Percentiles rank a stretch among this genome's conserved stretches.
phyloP scores from a whole-genome alignment of 2,113 vertebrate genomes.

The Lynx canadensis region DNA sequence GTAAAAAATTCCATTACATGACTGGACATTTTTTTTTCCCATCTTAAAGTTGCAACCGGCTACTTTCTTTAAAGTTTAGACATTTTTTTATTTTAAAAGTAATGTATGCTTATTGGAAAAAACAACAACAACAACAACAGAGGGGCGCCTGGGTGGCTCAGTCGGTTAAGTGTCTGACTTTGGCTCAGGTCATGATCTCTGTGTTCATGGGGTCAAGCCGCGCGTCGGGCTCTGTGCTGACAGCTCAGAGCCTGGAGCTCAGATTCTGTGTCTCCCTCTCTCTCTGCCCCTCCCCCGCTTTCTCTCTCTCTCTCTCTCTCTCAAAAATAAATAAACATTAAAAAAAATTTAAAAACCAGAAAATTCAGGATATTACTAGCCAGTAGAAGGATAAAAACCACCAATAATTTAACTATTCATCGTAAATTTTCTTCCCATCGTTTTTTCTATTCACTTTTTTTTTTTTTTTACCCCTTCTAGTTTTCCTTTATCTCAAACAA shows the following conservation, averaged over 20 bases:
- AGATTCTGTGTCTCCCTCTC: too few relatives aligned
- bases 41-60: neutral
- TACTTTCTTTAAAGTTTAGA: constrained; percentile 29
- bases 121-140: too few relatives aligned
- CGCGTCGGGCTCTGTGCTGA: too few relatives aligned
- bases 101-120: neutral
- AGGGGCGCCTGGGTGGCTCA: too few relatives aligned
- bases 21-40: neutral
- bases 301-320: too few relatives aligned
- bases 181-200: too few relatives aligned
- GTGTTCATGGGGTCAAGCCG: too few relatives aligned
- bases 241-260: too few relatives aligned
- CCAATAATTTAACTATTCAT: neutral
- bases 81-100: constrained; percentile 1
- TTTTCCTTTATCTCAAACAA: neutral
- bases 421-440: neutral
- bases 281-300: too few relatives aligned
- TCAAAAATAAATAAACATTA: too few relatives aligned
- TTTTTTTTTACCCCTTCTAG: neutral
- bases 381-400: neutral
- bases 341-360: neutral
- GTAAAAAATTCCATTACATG: constrained; percentile 3
- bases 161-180: too few relatives aligned
- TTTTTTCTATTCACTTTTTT: neutral
- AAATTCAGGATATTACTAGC: constrained; percentile 21